These are phyloP conservation scores for Hydrolagus colliei DNA, from an alignment of 2,797 vertebrate genomes.

Conservation along the genomic window DNA sequence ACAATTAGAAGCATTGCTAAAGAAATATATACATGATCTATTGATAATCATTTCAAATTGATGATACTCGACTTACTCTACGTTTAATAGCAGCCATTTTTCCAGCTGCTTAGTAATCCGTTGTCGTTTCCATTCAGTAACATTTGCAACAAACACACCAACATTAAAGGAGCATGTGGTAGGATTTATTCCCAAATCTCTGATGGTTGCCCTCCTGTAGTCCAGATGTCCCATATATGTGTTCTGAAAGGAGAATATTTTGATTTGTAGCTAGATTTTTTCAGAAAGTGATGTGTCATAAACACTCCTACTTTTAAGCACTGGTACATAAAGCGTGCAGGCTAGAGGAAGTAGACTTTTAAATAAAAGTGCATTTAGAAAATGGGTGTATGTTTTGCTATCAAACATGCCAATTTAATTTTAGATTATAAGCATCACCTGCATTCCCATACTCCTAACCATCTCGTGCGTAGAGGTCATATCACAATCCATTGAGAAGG, in stretches of 20 bases:
- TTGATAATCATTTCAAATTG: no score
- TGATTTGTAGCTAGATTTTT: not conserved
- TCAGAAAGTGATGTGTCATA: not conserved
- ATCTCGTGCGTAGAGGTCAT: conserved; percentile 81
- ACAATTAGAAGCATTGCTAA: no score
- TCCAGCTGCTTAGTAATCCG: conserved; percentile 88
- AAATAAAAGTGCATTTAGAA: not conserved
- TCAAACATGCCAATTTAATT: not conserved
- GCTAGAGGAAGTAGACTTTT: not conserved
- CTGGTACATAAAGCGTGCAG: not conserved
- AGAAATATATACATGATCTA: no score
- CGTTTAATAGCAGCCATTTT: conserved; percentile 87
- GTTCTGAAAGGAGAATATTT: conserved; percentile 58
- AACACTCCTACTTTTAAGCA: no score
- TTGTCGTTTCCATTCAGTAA: conserved; percentile 82
- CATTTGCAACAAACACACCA: conserved; percentile 86
- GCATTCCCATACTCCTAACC: conserved; percentile 82
- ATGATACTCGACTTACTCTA: conserved; percentile 57
- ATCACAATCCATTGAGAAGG: conserved; percentile 88
- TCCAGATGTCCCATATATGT: conserved; percentile 96
- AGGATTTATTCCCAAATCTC: conserved; percentile 83
- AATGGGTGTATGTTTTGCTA: not conserved
- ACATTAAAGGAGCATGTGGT: conserved; percentile 93
- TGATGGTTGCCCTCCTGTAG: conserved; percentile 79
- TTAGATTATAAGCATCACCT: conserved; percentile 58